Base-by-base conservation (phyloP, 2,113 vertebrate genomes). In the Callospermophilus lateralis region DNA sequence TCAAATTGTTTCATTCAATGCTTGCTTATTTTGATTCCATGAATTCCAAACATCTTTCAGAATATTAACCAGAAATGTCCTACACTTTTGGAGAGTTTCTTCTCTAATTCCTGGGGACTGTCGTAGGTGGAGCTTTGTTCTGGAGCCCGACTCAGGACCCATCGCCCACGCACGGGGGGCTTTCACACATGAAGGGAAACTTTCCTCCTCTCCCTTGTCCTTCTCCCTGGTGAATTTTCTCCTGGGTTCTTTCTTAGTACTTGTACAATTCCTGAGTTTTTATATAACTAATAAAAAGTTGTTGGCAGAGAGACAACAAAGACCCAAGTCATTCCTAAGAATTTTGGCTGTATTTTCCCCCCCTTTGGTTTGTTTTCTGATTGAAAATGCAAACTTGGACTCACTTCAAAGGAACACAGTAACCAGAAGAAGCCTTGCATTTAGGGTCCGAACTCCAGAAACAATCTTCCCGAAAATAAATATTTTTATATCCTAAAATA, bases 211-310 rank as follows among this genome's bases (percentile, higher is more conserved):
- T 24, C 9, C 16, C 0, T 26, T 83, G 20, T 78, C 48, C 34
- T 94, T 58, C 61, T 84, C 76, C 95, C 51, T 28, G n/a, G 13
- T 74, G 13, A 80, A 61, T 45, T 79, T 81, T 32, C 51, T 61
- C 32, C 7, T 34, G 37, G 8, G 17, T 10, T 83, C 63, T 93
- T 94, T 93, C 70, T 92, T 93, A 85, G 89, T 88, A 30, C 30
- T 95, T 93, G 28, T 65, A 58, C 6, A 93, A 77, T 70, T 63
- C 34, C 72, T 84, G 51, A 79, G n/a, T 72, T 96, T 94, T 96
- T 78, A 77, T 72, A 70, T 85, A 93, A 76, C 30, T 61, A 81
- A 81, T 86, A 91, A 93, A 90, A 93, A 30, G 53, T 37, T 90
- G 34, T 93, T 84, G 81, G 55, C 55, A 74, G 34, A 85, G n/a